A percentile compares a stretch with the other conserved stretches of the same genome.
Conservation (phyloP, 2,888 invertebrate genomes). For the Clusia tigrina region DNA sequence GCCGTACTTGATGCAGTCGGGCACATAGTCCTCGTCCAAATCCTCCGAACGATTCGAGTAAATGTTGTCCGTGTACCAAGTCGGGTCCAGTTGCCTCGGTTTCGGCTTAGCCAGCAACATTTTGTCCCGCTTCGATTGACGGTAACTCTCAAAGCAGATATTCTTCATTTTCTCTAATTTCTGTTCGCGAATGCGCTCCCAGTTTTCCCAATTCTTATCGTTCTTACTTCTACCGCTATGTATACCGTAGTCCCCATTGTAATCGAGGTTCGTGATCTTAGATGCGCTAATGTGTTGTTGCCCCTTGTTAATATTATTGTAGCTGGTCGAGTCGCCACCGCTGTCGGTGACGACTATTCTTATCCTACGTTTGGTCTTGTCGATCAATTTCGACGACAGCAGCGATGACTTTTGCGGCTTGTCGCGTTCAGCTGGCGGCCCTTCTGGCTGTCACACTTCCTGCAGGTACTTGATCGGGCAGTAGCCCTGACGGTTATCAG, state of each 20-base stretch:
- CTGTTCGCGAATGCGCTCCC: conserved; percentile 64
- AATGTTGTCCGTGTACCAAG: conserved; percentile 65
- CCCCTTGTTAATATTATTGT: conserved; percentile 42
- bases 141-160: conserved; percentile 64
- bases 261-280: conserved; percentile 52
- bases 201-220: conserved; percentile 65
- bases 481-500: conserved; percentile 90
- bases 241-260: conserved; percentile 23
- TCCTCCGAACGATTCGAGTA: conserved; percentile 64
- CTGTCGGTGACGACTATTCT: conserved; percentile 61
- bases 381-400: conserved; percentile 55
- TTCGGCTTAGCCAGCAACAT: conserved; percentile 57
- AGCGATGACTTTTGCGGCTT: conserved; percentile 57
- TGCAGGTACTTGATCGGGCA: conserved; percentile 94
- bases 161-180: conserved; percentile 64
- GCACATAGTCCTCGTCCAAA: conserved; percentile 61
- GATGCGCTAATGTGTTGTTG: conserved; percentile 11
- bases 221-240: conserved; percentile 54
- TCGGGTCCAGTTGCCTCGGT: conserved; percentile 61
- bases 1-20: conserved; percentile 60
- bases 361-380: conserved; percentile 63
- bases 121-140: conserved; percentile 62
- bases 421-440: conserved; percentile 58
- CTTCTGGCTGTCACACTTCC: conserved; percentile 86
- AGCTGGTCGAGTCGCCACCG: conserved; percentile 46